Conservation (phyloP, 2,888 invertebrate species). For the Eremobia ochroleuca region DNA sequence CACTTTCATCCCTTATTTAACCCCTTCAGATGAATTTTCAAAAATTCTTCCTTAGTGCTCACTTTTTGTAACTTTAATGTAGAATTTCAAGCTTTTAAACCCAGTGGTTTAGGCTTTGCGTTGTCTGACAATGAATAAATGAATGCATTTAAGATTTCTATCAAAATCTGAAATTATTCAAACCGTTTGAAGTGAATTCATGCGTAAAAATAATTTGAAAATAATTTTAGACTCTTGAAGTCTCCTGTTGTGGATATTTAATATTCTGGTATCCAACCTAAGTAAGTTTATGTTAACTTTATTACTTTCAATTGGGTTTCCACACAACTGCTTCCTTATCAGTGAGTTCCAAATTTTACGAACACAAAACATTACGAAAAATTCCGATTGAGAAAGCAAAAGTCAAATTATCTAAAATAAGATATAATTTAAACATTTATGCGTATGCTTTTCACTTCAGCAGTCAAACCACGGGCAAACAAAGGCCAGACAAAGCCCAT, state of each 20-base stretch:
- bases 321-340: neutral
- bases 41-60: neutral
- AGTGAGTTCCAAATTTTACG: neutral
- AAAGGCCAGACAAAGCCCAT: neutral
- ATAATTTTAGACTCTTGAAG: constrained; percentile 8
- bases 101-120: neutral
- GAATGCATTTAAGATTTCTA: neutral
- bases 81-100: neutral
- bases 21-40: neutral
- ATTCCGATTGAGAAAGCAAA: neutral
- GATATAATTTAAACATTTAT: neutral
- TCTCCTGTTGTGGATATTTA: neutral
- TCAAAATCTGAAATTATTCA: neutral
- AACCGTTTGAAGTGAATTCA: neutral
- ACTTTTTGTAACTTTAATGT: neutral
- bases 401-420: neutral
- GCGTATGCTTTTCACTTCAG: neutral
- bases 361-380: neutral
- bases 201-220: neutral
- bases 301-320: neutral
- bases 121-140: neutral
- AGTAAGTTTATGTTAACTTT: neutral
- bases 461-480: neutral
- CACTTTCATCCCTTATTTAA: neutral
- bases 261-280: neutral